Evolutionary conservation across 2,888 invertebrate species (phyloP).

Genomic region (Orthosia gothica): DNA sequence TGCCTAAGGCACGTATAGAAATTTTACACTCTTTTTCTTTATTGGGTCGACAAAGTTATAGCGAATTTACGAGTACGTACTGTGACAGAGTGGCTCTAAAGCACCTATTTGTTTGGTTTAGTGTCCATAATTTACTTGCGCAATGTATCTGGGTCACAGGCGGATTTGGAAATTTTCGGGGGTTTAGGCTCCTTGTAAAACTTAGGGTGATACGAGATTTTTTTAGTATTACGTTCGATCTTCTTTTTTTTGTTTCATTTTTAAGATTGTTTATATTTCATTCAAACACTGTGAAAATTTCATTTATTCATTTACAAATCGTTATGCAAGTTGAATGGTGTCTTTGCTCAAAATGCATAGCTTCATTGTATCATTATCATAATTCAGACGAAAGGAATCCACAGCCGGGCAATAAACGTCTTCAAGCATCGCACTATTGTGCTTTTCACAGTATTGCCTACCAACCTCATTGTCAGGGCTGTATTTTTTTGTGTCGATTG

Average conservation of each 20-base stretch:
- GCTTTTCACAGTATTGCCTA: no score
- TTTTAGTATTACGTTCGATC: background rate
- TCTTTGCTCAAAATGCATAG: background rate
- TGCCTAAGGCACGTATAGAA: slow-evolving; percentile 50
- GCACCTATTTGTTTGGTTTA: slow-evolving; percentile 83
- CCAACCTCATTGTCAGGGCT: no score
- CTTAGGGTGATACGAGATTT: slow-evolving; percentile 28
- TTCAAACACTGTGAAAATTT: no score
- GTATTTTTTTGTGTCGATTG: no score
- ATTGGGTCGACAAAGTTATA: slow-evolving; percentile 69
- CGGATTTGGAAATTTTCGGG: slow-evolving; percentile 51
- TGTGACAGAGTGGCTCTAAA: slow-evolving; percentile 79
- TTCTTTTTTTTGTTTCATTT: background rate
- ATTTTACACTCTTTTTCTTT: slow-evolving; percentile 73
- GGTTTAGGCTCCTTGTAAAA: slow-evolving; percentile 50
- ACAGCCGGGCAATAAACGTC: no score
- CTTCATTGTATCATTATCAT: background rate
- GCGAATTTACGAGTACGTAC: slow-evolving; percentile 77
- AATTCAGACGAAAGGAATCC: background rate
- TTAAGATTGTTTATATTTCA: background rate
- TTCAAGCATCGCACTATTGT: no score
- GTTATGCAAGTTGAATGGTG: no score
- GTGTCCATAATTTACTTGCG: slow-evolving; percentile 80
- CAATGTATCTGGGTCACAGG: slow-evolving; percentile 75
- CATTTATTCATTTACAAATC: background rate